A percentile compares a stretch with the other conserved stretches of the same genome.
Evolutionary conservation across 2,797 vertebrate genomes (phyloP).

Genomic region (Lycodopsis pacificus): DNA sequence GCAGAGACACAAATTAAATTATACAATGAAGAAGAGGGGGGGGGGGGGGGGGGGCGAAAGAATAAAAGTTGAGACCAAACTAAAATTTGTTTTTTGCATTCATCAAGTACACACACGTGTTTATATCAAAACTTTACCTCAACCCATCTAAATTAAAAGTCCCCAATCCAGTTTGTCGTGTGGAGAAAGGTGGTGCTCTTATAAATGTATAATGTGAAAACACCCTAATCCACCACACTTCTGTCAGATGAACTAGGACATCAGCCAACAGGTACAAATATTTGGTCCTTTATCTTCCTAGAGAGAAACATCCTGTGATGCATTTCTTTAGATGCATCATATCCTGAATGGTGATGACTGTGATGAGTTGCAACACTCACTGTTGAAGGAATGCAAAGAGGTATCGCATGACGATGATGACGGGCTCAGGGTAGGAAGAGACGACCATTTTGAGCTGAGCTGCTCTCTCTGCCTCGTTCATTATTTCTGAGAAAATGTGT

Average conservation of each 20-base stretch:
- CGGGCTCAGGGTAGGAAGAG: constrained; percentile 74
- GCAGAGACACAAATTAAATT: neutral
- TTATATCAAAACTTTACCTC: neutral
- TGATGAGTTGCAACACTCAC: constrained; percentile 80
- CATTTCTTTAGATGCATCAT: neutral
- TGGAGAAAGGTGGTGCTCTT: neutral
- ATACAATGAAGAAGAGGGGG: neutral
- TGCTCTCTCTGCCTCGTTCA: constrained; percentile 81
- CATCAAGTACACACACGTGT: neutral
- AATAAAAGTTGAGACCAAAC: neutral
- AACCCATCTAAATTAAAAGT: neutral
- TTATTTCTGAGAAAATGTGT: constrained; percentile 80
- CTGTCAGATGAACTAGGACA: neutral
- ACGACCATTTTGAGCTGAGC: constrained; percentile 83
- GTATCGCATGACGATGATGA: constrained; percentile 89
- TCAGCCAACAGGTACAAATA: neutral
- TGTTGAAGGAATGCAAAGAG: constrained; percentile 93
- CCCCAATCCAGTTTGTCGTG: neutral
- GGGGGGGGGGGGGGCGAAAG: neutral
- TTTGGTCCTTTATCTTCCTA: neutral
- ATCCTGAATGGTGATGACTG: neutral
- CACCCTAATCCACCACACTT: neutral
- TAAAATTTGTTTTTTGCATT: neutral
- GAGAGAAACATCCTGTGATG: neutral
- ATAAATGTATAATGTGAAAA: neutral